Evolutionary conservation across 1,140 invertebrate genomes (phyloP).

Genomic region (Euura saliciscinereae): DNA sequence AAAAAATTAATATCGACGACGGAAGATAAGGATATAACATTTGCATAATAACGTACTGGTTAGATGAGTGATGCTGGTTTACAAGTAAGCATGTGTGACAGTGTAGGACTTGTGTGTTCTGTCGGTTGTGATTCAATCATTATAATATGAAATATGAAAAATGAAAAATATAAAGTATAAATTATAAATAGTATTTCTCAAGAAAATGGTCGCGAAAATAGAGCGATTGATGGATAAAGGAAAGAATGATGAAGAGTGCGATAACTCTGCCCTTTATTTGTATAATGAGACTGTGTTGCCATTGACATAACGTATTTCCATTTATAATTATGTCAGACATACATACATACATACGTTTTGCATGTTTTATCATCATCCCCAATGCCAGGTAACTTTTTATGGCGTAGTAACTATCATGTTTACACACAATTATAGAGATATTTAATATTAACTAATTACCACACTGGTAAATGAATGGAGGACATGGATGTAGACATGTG

Average conservation of each 20-base stretch:
- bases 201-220: not conserved
- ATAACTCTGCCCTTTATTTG: not conserved
- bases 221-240: not conserved
- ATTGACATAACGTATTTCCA: conserved; percentile 7
- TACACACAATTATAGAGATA: conserved; percentile 2
- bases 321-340: not conserved
- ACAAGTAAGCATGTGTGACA: conserved; percentile 7
- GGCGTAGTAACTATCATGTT: not conserved
- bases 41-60: not conserved
- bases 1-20: conserved; percentile 2
- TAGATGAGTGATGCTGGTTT: not conserved
- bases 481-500: not conserved
- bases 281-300: not conserved
- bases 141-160: not conserved
- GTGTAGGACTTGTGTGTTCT: conserved; percentile 7
- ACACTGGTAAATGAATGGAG: not conserved
- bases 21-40: conserved; percentile 1
- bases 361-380: conserved; percentile 3
- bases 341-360: not conserved
- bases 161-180: conserved; percentile 1
- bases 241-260: not conserved
- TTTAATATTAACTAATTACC: not conserved
- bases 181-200: not conserved
- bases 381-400: not conserved
- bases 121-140: conserved; percentile 7